Base-by-base conservation (phyloP, 2,888 invertebrate genomes). In the Chouioia cunea region DNA sequence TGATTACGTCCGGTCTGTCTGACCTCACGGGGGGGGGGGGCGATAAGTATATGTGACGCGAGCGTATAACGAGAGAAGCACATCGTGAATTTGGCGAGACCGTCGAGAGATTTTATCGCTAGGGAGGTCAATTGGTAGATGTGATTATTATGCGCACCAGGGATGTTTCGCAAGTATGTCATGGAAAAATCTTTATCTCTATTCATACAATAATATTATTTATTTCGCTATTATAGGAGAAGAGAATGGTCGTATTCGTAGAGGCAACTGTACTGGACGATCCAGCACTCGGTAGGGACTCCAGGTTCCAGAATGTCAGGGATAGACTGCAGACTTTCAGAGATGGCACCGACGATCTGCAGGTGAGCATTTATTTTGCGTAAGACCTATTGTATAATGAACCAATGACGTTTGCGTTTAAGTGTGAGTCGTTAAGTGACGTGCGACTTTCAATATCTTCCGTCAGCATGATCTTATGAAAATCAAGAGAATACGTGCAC, bases 191-290 rank as follows among this genome's bases (percentile, higher is more conserved):
- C 63, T 65, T 75, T 60, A 64, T 64, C 50, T 15, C 47, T 56
- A 16, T 46, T 52, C 0, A 22, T 53, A n/a, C 36, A 36, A 8
- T 36, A 10, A 12, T 36, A 6, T 36, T 6, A 36, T 36, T 36
- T 36, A 12, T 36, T 1, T 36, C 36, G 2, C 36, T 36, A 36
- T 88, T 88, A 0, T 87, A 97, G 94, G 96, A 95, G 85, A 97
- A 97, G 87, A 91, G 93, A 76, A 97, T 97, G 97, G 93, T 97
- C 8, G 97, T 97, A 48, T 97, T 94, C 87, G 95, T 97, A 10
- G 97, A 98, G 86, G 91, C 93, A 14, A 93, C 96, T 0, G 96
- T 97, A 1, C 87, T 97, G 83, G 95, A 96, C 74, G 97, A 97
- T 86, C 89, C 91, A 2, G 87, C 92, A 54, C 88, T 97, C 47